Evolutionary conservation across 2,888 invertebrate genomes (phyloP), one percentile per base, ranked within the genome.

Genomic region (Sphaerophoria rueppellii): DNA sequence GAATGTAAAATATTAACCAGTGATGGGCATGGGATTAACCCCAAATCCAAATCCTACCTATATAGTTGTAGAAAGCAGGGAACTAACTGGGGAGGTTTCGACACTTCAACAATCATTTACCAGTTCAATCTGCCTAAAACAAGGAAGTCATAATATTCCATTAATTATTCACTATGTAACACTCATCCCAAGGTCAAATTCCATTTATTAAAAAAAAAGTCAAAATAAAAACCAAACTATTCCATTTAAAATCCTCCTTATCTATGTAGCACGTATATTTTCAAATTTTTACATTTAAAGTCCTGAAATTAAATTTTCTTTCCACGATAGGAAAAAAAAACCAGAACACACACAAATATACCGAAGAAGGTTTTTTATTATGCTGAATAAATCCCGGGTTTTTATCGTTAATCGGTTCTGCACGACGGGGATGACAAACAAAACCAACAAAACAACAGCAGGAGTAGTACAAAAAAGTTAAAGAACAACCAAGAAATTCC

Each of bases 311-410:
- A 40, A 67, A 54, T 54, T 67, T 67, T 54, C 67, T n/a, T 32
- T 43, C 12, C 24, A 5, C 46, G 7, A 60, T 16, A 43, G 48
- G 24, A 63, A 48, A 50, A 11, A 57, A 6, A 57, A 40, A 46
- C 32, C 50, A 61, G 74, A 60, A 74, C 14, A 67, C 35, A 58
- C 16, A 37, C 32, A 9, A 52, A 46, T 11, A n/a, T 16, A n/a
- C 11, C n/a, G 6, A 4, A 70, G 6, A 24, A 16, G 37, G 32
- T 46, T 40, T 70, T 40, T 24, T 73, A 69, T 48, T 24, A 75
- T 48, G 14, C 57, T 65, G 63, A 11, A 85, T 81, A 73, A 79
- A 81, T 85, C 85, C 85, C 76, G 73, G 81, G 85, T 81, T 85
- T 80, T 85, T 81, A 85, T 85, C 73, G 63, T 48, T 54, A 69